Evolutionary conservation across 2,113 vertebrate species (phyloP), one percentile per base, ranked within the genome.

Genomic region (Cryptomyrus ogoouensis): DNA sequence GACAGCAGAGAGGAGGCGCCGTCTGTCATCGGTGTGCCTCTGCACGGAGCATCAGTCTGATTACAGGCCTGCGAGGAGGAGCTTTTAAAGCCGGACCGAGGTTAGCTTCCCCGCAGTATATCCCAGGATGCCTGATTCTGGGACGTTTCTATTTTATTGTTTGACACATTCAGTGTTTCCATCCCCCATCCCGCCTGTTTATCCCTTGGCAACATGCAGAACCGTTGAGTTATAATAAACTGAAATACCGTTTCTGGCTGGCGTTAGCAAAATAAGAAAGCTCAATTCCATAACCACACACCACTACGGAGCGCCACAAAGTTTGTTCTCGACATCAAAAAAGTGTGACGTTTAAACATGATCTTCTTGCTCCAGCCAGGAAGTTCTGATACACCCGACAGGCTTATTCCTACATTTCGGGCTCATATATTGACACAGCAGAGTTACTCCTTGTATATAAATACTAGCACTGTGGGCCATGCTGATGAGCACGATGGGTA

Each of bases 21-120:
- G 62, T 66, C n/a, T 27, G n/a, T 27, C 62, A 27, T 53, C 9
- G 62, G 9, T 12, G 62, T 27, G n/a, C 62, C 62, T n/a, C 24
- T 10, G 9, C n/a, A 27, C n/a, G 0, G 21, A 10, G 96, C 97
- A 95, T 96, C 97, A 98, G 98, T 95, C 93, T 94, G 95, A 94
- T 95, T 95, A 95, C 95, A 96, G 93, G 31, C 95, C 95, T 95
- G 93, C 62, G 12, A 35, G 13, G 90, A 94, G 91, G 91, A 93
- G 90, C 93, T 91, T 93, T 92, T 92, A 93, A 92, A 92, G 92
- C 90, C 90, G 39, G 80, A 13, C 88, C 35, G 35, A 80, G 35
- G 31, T 80, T 80, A 39, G 13, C 13, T 31, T 39, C 70, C 44
- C 66, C 88, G 39, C 17, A 90, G 88, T 89, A 85, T 17, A 46